Evolutionary conservation across 1,140 invertebrate genomes (phyloP), one percentile per base, ranked within the genome.

Genomic region (Amyelois transitella): DNA sequence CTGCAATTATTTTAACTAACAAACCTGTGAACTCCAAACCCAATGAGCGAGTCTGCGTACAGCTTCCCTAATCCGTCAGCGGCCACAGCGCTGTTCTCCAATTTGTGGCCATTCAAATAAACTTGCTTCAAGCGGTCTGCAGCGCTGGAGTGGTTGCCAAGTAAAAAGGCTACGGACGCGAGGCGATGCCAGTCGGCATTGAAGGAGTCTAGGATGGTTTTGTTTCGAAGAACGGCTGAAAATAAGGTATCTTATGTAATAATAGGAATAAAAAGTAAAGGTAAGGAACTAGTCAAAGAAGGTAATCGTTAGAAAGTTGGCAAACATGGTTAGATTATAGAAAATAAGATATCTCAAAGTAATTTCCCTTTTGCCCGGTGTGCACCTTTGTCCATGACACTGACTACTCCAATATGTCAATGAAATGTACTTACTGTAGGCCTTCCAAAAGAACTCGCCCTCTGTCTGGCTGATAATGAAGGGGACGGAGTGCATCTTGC

Each of bases 391-490:
- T n/a, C n/a, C n/a, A n/a, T n/a, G n/a, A n/a, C n/a, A n/a, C n/a
- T n/a, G 7, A 6, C 20, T 19, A 56, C 28, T 18, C 12, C 25
- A 51, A 55, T n/a, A n/a, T 24, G 22, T 24, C 3, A 24, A 8
- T 24, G 25, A 18, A 18, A 44, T 28, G 0, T 48, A 67, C 75
- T 85, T 66, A 91, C 91, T 70, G 55, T 88, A 88, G 1, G 91
- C 91, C 64, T 81, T 86, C 20, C 88, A 88, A 18, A 88, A 90
- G 75, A 94, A 93, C 75, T 95, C 93, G 51, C 93, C 90, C 51
- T 90, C 86, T 0, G 91, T 93, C 50, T 92, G 80, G 53, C 93
- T 93, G 51, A 91, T 89, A 12, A 94, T 91, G 17, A 91, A 77
- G 0, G 94, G 93, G 4, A 94, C 91, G 38, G 91, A 86, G 47